These are phyloP conservation scores for Ochropleura plecta DNA, from an alignment of 2,888 invertebrate genomes.

Conservation along the genomic window DNA sequence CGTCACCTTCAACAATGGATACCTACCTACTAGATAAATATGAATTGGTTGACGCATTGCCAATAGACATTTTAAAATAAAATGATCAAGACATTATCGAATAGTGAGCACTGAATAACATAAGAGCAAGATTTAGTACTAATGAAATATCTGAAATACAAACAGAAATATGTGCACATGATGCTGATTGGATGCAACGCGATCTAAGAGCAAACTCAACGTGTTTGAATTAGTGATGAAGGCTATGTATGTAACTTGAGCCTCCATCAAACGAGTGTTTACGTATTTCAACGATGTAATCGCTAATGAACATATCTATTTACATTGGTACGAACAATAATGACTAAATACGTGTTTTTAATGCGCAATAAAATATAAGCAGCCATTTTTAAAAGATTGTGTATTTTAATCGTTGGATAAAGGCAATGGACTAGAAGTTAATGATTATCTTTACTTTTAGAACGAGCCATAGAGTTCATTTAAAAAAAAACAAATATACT, in stretches of 20 bases:
- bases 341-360: background rate
- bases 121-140: slow-evolving; percentile 21
- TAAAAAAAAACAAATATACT: slow-evolving; percentile 31
- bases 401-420: slow-evolving; percentile 4
- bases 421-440: slow-evolving; percentile 9
- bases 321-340: slow-evolving; percentile 16
- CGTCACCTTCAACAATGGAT: background rate
- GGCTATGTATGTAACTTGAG: slow-evolving; percentile 41
- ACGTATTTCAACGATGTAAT: slow-evolving; percentile 49
- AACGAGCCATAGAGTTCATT: slow-evolving; percentile 13
- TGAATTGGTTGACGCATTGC: background rate
- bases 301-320: slow-evolving; percentile 45
- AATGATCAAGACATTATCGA: background rate
- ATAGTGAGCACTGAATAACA: slow-evolving; percentile 11
- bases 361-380: background rate
- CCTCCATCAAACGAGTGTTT: slow-evolving; percentile 47
- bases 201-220: slow-evolving; percentile 45
- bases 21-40: background rate
- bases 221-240: slow-evolving; percentile 51
- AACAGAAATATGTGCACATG: slow-evolving; percentile 40
- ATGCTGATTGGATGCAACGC: slow-evolving; percentile 62
- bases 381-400: slow-evolving; percentile 4
- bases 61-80: background rate
- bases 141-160: slow-evolving; percentile 42
- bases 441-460: slow-evolving; percentile 12